phyloP scores from a whole-genome alignment of 2,888 invertebrate species.

The Limnephilus rhombicus region DNA sequence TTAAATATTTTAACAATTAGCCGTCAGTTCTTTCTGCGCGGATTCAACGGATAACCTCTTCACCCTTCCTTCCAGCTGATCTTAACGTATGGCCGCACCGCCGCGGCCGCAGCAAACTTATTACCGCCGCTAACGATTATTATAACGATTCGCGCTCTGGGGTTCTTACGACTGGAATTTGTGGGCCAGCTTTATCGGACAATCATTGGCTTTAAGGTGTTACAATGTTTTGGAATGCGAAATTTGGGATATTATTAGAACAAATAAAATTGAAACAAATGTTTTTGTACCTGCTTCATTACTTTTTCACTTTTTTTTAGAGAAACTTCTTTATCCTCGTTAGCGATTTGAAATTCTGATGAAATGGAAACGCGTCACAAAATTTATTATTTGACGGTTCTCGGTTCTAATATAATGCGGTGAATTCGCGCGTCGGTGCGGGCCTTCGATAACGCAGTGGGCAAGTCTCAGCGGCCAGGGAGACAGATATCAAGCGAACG shows the following conservation, averaged over 20 bases:
- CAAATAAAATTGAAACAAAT: background rate
- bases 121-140: conserved; percentile 22
- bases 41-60: conserved; percentile 32
- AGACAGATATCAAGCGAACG: too few species aligned
- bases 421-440: too few species aligned
- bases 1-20: conserved; percentile 38
- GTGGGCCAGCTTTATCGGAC: background rate
- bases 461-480: too few species aligned
- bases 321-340: too few species aligned
- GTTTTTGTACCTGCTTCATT: too few species aligned
- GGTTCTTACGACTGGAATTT: background rate
- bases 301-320: too few species aligned
- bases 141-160: conserved; percentile 13
- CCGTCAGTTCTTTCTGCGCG: background rate
- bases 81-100: conserved; percentile 19
- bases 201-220: background rate
- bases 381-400: too few species aligned
- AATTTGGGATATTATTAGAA: background rate
- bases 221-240: background rate
- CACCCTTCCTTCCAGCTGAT: conserved; percentile 10
- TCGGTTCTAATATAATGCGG: too few species aligned
- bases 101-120: conserved; percentile 15
- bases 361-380: too few species aligned
- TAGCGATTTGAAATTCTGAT: too few species aligned
- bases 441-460: too few species aligned